Percentiles rank a stretch among this genome's conserved stretches.
These are phyloP conservation scores for Leptopilina syphax DNA, from an alignment of 2,888 invertebrate genomes.

Conservation along the genomic window DNA sequence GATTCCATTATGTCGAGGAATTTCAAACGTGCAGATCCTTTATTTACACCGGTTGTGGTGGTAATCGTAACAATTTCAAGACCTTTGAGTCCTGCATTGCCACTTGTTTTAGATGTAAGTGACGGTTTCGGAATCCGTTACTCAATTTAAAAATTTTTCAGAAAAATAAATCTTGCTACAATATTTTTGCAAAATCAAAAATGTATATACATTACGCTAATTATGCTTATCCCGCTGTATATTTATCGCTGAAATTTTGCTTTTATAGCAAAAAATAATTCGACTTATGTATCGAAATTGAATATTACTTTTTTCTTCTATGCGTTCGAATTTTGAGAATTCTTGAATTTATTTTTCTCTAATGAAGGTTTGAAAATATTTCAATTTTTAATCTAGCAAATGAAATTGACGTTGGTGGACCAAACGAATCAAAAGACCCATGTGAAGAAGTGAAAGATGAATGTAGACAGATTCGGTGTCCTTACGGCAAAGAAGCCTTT, in stretches of 20 bases:
- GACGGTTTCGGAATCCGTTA: slow-evolving; percentile 39
- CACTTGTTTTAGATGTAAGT: slow-evolving; percentile 79
- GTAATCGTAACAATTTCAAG: slow-evolving; percentile 91
- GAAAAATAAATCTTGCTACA: background rate
- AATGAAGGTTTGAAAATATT: background rate
- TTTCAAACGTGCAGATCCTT: slow-evolving; percentile 87
- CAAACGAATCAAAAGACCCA: slow-evolving; percentile 72
- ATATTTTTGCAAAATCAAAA: slow-evolving; percentile 3
- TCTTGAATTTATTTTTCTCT: background rate
- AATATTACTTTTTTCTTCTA: background rate
- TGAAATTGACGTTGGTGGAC: slow-evolving; percentile 74
- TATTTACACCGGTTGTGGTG: slow-evolving; percentile 91
- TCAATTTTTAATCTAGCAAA: slow-evolving; percentile 64
- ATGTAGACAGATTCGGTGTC: slow-evolving; percentile 83
- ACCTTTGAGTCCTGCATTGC: slow-evolving; percentile 84
- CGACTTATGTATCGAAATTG: background rate
- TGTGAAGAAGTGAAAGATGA: slow-evolving; percentile 81
- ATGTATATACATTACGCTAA: background rate
- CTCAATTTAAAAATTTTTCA: slow-evolving; percentile 29
- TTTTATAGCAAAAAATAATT: too few species aligned
- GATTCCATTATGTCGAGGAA: slow-evolving; percentile 86
- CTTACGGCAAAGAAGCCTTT: slow-evolving; percentile 84
- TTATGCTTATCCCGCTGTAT: background rate
- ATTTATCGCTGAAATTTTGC: background rate
- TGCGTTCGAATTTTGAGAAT: background rate